These are phyloP conservation scores for Mesoclemmys tuberculata DNA, from an alignment of 2,113 vertebrate genomes.

Conservation along the genomic window DNA sequence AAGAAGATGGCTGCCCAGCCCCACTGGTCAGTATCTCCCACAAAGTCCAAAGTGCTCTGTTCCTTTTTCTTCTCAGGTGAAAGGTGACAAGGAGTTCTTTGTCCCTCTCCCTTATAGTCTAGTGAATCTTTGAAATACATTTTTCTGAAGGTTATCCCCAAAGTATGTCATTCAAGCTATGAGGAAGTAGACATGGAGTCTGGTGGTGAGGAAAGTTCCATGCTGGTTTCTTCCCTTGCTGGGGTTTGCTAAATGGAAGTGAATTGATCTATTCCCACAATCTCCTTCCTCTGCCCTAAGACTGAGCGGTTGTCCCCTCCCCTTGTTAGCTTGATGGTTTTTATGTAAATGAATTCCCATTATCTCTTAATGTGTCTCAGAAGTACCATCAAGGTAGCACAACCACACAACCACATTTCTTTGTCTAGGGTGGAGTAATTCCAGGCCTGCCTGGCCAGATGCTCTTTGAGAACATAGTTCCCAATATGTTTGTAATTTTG, in stretches of 20 bases:
- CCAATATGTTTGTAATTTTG: not conserved
- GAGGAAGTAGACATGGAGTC: not conserved
- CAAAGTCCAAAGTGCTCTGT: too few species aligned
- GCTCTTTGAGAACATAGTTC: not conserved
- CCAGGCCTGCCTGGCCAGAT: not conserved
- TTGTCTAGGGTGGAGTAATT: not conserved
- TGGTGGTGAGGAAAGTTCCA: not conserved
- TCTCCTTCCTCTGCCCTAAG: not conserved
- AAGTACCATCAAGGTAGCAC: not conserved
- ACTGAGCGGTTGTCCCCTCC: not conserved
- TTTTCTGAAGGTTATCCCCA: not conserved
- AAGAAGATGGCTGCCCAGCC: not conserved
- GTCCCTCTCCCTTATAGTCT: not conserved
- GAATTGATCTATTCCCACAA: not conserved
- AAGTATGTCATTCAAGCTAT: not conserved
- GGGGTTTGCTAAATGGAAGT: not conserved
- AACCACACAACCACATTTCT: not conserved
- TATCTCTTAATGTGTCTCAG: not conserved
- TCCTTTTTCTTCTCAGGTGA: not conserved
- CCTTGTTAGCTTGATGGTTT: not conserved
- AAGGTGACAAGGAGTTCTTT: not conserved
- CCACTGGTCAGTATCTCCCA: not conserved
- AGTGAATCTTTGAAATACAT: not conserved
- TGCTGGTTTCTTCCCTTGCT: not conserved
- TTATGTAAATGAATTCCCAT: not conserved